A percentile compares a stretch with the other conserved stretches of the same genome.
phyloP scores from a whole-genome alignment of 2,797 vertebrate genomes.

The Chelonia mydas region DNA sequence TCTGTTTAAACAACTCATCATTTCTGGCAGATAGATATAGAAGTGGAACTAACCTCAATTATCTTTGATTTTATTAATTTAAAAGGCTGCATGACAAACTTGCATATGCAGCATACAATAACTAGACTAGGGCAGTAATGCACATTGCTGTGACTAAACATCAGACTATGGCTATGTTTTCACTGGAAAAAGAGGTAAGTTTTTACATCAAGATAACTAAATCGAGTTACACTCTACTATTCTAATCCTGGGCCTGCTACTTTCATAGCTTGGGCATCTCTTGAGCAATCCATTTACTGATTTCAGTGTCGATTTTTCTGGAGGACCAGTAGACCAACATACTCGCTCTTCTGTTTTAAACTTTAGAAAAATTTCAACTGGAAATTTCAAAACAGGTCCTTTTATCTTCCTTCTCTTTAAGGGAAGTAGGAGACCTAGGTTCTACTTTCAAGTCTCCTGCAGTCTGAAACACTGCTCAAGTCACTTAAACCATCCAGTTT shows the following conservation, averaged over 20 bases:
- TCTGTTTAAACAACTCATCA: background rate
- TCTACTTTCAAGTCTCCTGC: too few species aligned
- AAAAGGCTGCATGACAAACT: background rate
- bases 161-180: background rate
- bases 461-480: too few species aligned
- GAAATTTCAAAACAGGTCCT: too few species aligned
- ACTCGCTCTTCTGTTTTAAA: too few species aligned
- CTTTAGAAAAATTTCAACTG: too few species aligned
- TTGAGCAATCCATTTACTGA: too few species aligned
- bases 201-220: background rate
- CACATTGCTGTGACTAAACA: background rate
- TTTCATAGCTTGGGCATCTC: too few species aligned
- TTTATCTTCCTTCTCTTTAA: background rate
- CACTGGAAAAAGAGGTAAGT: background rate
- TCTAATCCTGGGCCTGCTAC: too few species aligned
- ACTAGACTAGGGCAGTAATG: background rate
- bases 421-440: background rate
- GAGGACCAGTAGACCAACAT: too few species aligned
- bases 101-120: background rate
- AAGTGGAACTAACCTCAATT: background rate
- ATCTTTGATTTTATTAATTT: background rate
- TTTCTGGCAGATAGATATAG: background rate
- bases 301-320: too few species aligned
- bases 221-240: too few species aligned
- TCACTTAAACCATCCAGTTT: too few species aligned